A percentile compares a stretch with the other conserved stretches of the same genome.
phyloP scores from a whole-genome alignment of 1,140 invertebrate species.

The Acromyrmex echinatior region DNA sequence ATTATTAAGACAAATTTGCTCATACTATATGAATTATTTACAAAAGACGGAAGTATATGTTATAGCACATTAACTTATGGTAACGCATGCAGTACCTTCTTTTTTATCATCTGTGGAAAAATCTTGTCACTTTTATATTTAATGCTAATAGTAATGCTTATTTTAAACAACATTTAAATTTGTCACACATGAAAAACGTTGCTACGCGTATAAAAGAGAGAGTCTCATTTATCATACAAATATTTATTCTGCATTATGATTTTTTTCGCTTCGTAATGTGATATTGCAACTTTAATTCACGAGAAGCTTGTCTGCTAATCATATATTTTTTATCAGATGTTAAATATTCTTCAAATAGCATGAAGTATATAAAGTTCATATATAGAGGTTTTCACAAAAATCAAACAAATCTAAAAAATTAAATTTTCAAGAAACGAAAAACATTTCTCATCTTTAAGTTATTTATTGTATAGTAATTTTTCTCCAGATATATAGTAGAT shows the following conservation, averaged over 20 bases:
- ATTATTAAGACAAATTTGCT: background rate
- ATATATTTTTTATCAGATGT: background rate
- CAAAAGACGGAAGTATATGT: background rate
- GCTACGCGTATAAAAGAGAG: too few species aligned
- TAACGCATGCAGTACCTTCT: constrained; percentile 17
- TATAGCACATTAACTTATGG: constrained; percentile 21
- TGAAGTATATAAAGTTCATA: too few species aligned
- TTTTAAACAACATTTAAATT: background rate
- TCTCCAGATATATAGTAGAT: too few species aligned
- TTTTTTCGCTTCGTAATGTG: background rate
- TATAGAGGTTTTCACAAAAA: too few species aligned
- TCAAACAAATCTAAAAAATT: too few species aligned
- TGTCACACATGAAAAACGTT: background rate
- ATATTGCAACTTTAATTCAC: background rate
- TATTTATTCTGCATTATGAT: background rate
- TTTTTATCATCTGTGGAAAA: background rate
- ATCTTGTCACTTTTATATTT: background rate
- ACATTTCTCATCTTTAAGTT: too few species aligned
- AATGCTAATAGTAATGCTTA: too few species aligned
- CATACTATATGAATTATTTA: constrained; percentile 34
- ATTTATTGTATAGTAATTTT: too few species aligned
- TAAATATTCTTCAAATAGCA: background rate
- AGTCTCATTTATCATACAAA: background rate
- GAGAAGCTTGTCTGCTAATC: background rate
- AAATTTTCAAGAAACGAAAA: too few species aligned